Evolutionary conservation across 92 coral and sea anemone species (phyloP), one percentile per base, ranked within the genome.

Genomic region (Galaxea fascicularis): DNA sequence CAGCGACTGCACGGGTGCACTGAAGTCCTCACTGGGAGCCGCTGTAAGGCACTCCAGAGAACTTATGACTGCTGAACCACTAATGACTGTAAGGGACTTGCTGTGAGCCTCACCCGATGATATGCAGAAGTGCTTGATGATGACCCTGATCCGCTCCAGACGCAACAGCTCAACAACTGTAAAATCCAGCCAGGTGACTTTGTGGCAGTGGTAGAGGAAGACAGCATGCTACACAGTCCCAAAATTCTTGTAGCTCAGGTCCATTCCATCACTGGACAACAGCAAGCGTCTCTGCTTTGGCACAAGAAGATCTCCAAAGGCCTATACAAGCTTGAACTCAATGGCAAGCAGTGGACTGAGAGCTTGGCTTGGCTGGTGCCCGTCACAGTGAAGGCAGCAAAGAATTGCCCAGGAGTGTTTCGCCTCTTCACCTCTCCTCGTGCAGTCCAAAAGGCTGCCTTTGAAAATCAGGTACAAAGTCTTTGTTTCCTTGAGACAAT

Each of bases 231-330:
- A 52, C 49, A 76, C 11, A 2, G 30, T 4, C 80, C 80, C 0
- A 13, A 0, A 0, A 15, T 76, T 30, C 3, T 76, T 3, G 4
- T 76, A 0, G 31, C 24, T 13, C 31, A 35, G 0, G 29, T 58
- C 18, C 80, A 76, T 10, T 17, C 54, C 1, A 56, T 56, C 30
- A 29, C 31, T 3, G 53, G 68, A 1, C 51, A 30, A 17, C 15
- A 16, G 11, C 66, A 76, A 26, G 80, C 18, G 20, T 29, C 0
- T 4, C 69, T 58, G 49, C 68, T 76, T 53, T 76, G 80, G 80
- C 30, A 76, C 80, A 76, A 21, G 27, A 10, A 51, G 7, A 11
- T 11, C 1, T 58, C 35, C 21, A 14, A 27, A 14, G 18, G 29
- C 0, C 3, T 45, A 0, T 72, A 72, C 59, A 7, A 0, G 30